phyloP scores from a whole-genome alignment of 2,113 vertebrate genomes.

The Hyperopisus bebe region DNA sequence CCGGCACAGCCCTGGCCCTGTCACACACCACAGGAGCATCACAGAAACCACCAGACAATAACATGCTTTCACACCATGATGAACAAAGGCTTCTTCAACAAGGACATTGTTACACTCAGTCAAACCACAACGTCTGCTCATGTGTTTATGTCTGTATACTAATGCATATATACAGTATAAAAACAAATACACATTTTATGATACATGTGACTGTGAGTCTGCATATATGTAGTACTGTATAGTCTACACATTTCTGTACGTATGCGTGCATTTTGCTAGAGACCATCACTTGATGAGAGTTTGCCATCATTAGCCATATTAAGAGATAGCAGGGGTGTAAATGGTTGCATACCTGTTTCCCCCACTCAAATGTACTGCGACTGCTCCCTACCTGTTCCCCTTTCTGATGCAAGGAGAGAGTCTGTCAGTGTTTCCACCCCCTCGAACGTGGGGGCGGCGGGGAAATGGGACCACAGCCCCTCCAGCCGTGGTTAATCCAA shows the following conservation, averaged over 20 bases:
- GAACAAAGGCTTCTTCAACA: background rate
- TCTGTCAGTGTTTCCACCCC: constrained; percentile 51
- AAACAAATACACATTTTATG: background rate
- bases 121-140: background rate
- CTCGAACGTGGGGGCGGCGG: constrained; percentile 48
- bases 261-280: background rate
- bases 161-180: background rate
- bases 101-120: background rate
- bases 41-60: background rate
- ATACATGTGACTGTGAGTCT: background rate
- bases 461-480: constrained; percentile 46
- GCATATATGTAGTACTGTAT: background rate
- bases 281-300: background rate
- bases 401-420: constrained; percentile 40
- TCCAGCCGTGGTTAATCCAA: constrained; percentile 77
- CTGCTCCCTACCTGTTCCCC: background rate
- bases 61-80: background rate
- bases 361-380: background rate
- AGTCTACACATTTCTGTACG: background rate
- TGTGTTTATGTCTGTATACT: background rate
- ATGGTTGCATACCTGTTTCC: background rate
- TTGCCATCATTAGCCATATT: background rate
- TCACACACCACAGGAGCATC: background rate
- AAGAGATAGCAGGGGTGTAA: background rate
- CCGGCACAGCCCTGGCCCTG: background rate